A percentile compares a stretch with the other conserved stretches of the same genome.
phyloP scores from a whole-genome alignment of 2,113 vertebrate genomes.

The Heteronetta atricapilla region DNA sequence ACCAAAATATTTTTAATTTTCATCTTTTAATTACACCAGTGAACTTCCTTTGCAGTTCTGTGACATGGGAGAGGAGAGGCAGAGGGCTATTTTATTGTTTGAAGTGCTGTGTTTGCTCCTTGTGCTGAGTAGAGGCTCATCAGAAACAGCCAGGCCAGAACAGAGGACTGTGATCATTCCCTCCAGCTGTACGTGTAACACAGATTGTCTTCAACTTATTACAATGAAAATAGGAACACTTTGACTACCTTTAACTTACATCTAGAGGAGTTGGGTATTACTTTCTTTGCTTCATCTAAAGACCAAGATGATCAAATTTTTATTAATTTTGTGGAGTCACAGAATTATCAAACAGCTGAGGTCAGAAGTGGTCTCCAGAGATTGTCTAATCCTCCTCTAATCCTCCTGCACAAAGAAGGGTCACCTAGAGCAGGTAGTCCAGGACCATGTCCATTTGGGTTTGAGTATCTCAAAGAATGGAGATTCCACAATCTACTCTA shows the following conservation, averaged over 20 bases:
- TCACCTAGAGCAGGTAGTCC: neutral
- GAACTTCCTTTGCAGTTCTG: neutral
- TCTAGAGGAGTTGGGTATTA: neutral
- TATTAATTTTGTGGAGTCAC: neutral
- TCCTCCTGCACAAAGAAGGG: neutral
- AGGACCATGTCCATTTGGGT: neutral
- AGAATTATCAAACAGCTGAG: neutral
- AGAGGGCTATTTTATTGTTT: neutral
- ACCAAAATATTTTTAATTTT: constrained; percentile 27
- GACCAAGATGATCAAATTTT: neutral
- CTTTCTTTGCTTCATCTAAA: neutral
- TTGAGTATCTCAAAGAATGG: neutral
- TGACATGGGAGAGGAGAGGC: neutral
- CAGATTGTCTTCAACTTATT: neutral
- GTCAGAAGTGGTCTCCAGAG: neutral
- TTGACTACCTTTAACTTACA: neutral
- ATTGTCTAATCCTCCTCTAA: neutral
- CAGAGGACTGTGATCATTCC: neutral
- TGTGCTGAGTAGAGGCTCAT: neutral
- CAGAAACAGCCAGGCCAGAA: neutral
- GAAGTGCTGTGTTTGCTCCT: neutral
- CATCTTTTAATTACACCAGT: constrained; percentile 3
- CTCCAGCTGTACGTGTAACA: neutral
- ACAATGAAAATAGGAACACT: neutral
- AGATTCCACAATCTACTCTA: neutral